Base-by-base conservation (phyloP, 2,113 vertebrate genomes). In the Coracopsis vasa region DNA sequence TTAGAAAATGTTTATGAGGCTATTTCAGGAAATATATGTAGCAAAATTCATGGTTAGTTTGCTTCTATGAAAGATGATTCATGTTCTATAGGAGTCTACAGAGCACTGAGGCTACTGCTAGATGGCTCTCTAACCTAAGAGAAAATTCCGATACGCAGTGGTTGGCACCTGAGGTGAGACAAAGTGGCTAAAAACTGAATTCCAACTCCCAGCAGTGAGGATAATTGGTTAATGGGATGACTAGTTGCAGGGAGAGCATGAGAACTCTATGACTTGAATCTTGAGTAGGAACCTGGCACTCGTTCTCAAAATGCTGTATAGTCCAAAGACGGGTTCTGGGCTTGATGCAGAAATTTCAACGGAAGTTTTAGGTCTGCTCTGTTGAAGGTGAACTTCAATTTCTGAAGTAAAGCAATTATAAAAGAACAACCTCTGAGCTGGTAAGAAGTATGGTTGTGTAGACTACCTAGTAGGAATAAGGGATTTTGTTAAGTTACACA, bases 111-210 rank as follows among this genome's bases (percentile, higher is more conserved):
- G 48, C 9, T 35, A 29, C 65, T 94, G 75, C 86, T 96, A 96
- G 95, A 37, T 93, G 95, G 92, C 96, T 92, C 88, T 91, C 75
- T 78, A 92, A 78, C 54, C 42, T 42, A 86, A 74, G 70, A 90
- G 35, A 88, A 84, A 90, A 54, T 39, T 42, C 20, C 5, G 3
- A 7, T 47, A 41, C 28, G 13, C 45, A 31, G 47, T 37, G 44
- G 16, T 29, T 94, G 88, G 67, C 80, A 44, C 24, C 33, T 56
- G 16, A 86, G 88, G 6, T 39, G 33, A 80, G 42, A 39, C 37
- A 60, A 92, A 92, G 7, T 60, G 64, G 45, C 48, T 86, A 9
- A 85, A 96, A 86, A 62, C 27, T 7, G 16, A 66, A 50, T 66
- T 77, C 60, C 82, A 88, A 42, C 70, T 90, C 28, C 56, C 74